Base-by-base conservation (phyloP, 2,888 invertebrate species). In the Galerucella nymphaeae region DNA sequence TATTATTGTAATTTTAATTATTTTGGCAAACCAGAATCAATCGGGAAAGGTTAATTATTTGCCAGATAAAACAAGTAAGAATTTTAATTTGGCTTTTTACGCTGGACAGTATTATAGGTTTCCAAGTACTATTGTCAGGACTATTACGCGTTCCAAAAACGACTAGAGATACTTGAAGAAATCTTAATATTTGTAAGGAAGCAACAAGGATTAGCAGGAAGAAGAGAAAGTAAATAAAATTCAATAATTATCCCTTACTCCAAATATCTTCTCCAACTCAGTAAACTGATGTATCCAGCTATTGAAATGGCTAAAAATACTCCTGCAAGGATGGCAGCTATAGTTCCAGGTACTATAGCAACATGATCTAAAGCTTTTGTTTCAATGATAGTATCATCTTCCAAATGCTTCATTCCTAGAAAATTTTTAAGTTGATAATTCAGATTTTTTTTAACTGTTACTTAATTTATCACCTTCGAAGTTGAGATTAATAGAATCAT, bases 261-360 rank as follows among this genome's bases (percentile, higher is more conserved):
- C 57, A 87, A 79, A 75, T 86, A 85, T 78, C 86, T 83, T 72
- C 87, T 85, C 87, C 88, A 88, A 5, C 84, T 73, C 38, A 88
- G 78, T 64, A 88, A 82, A 48, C 84, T 84, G 62, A 85, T 76
- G 75, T 88, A 88, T 16, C 82, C 85, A n/a, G 85, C 53, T 3
- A 86, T 77, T 11, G 86, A 84, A 9, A 85, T 75, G 5, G 83
- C 73, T 6, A 86, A 83, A 72, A 88, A 85, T 30, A 80, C 78
- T 5, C 78, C 79, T 6, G 81, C 81, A 16, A 82, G 70, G 59
- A 83, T 79, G 1, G 80, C 81, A 10, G 81, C 82, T 58, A 82
- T 65, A 48, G 79, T 75, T 53, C 82, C 80, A 67, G 79, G 76
- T 45, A 79, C 58, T 62, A 77, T 48, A 1, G 65, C 68, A 42